Conservation (phyloP, 2,888 invertebrate genomes). For the Ceriagrion tenellum region DNA sequence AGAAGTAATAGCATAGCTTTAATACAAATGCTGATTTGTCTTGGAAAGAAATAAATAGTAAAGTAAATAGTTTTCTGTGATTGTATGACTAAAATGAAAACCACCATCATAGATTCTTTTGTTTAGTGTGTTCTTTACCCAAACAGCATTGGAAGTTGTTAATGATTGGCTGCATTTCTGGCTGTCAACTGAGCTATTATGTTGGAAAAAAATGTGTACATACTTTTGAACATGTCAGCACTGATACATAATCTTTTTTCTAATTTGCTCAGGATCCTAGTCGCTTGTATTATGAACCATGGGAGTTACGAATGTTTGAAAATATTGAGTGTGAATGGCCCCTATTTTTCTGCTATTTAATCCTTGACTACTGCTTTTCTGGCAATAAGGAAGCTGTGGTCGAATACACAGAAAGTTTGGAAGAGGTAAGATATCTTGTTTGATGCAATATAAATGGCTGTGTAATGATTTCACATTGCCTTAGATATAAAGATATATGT, state of each 20-base stretch:
- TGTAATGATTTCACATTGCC: not conserved
- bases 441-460: not conserved
- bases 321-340: conserved; percentile 99
- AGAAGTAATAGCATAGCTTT: too few relatives aligned
- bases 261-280: conserved; percentile 79
- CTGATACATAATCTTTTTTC: not conserved
- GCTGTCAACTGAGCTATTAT: too few relatives aligned
- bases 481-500: not conserved
- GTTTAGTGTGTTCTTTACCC: too few relatives aligned
- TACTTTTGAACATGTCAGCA: not conserved
- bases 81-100: too few relatives aligned
- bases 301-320: conserved; percentile 98
- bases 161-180: not conserved
- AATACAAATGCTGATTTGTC: too few relatives aligned
- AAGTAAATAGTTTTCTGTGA: too few relatives aligned
- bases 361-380: conserved; percentile 95
- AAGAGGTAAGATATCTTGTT: conserved; percentile 79
- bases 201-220: too few relatives aligned
- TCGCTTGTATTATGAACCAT: conserved; percentile 97
- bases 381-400: conserved; percentile 87
- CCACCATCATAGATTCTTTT: too few relatives aligned
- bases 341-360: conserved; percentile 95
- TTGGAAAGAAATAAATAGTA: too few relatives aligned
- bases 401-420: conserved; percentile 87
- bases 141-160: too few relatives aligned